These are phyloP conservation scores for Dufourea novaeangliae DNA, from an alignment of 1,140 invertebrate genomes.

Conservation along the genomic window DNA sequence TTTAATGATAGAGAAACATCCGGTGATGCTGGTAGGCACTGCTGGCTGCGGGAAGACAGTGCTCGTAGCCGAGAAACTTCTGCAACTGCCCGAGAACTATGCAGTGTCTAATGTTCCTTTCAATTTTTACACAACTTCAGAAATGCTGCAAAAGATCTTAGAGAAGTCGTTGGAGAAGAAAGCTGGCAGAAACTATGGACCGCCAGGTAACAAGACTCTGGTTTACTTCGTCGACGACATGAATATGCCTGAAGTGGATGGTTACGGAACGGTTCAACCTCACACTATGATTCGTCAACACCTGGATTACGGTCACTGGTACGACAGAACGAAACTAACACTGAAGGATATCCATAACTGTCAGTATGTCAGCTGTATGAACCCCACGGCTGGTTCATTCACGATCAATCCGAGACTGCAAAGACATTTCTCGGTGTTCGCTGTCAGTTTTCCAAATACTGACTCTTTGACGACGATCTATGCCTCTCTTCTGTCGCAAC, in stretches of 20 bases:
- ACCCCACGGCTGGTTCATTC: constrained; percentile 97
- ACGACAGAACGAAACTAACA: constrained; percentile 93
- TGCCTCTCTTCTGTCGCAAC: constrained; percentile 92
- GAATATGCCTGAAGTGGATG: constrained; percentile 98
- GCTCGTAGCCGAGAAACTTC: constrained; percentile 92
- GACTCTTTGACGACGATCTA: constrained; percentile 96
- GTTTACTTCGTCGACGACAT: constrained; percentile 98
- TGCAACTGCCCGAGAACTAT: constrained; percentile 91
- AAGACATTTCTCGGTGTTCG: constrained; percentile 96
- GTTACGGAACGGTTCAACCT: constrained; percentile 97
- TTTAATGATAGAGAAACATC: constrained; percentile 92
- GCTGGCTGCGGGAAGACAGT: constrained; percentile 96
- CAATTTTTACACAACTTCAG: constrained; percentile 98
- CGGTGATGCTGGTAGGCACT: constrained; percentile 96
- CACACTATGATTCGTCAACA: constrained; percentile 97
- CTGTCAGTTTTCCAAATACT: constrained; percentile 93
- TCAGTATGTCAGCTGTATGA: constrained; percentile 98
- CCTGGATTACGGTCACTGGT: constrained; percentile 98
- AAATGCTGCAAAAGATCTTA: constrained; percentile 96
- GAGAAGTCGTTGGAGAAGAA: constrained; percentile 99
- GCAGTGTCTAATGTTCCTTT: constrained; percentile 96
- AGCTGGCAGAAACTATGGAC: constrained; percentile 96
- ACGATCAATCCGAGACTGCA: constrained; percentile 97
- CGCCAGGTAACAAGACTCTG: constrained; percentile 96
- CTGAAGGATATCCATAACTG: constrained; percentile 98